Evolutionary conservation across 2,888 invertebrate species (phyloP).

Genomic region (Lasioglossum villosulum): DNA sequence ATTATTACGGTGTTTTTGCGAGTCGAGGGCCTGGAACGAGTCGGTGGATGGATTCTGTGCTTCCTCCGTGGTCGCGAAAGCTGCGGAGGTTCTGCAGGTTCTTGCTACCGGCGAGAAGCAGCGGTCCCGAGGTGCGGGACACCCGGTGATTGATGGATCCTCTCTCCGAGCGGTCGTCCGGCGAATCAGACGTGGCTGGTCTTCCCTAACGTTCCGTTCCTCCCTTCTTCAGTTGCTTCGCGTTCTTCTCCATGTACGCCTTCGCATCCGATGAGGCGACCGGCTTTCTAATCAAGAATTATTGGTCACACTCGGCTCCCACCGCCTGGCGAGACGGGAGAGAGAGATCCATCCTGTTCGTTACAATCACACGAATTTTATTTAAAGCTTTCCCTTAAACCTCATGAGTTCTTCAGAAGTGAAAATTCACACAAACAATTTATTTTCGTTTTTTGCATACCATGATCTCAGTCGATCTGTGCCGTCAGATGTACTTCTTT

Average conservation of each 20-base stretch:
- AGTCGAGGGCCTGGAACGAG: constrained; percentile 62
- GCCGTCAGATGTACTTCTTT: no score
- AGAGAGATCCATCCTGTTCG: neutral
- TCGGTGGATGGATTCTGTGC: constrained; percentile 67
- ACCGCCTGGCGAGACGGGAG: constrained; percentile 19
- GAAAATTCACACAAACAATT: neutral
- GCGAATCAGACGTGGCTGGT: constrained; percentile 69
- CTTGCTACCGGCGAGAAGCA: constrained; percentile 81
- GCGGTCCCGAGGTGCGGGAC: constrained; percentile 77
- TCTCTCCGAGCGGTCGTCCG: constrained; percentile 78
- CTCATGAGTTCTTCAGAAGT: neutral
- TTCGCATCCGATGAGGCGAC: constrained; percentile 70
- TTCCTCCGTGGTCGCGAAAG: constrained; percentile 75
- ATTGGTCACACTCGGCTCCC: constrained; percentile 76
- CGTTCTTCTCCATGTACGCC: constrained; percentile 63
- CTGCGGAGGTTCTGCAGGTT: constrained; percentile 76
- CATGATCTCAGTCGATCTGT: no score
- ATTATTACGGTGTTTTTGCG: constrained; percentile 74
- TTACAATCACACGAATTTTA: neutral
- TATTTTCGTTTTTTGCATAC: no score
- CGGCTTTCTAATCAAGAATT: constrained; percentile 80
- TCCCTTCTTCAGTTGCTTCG: constrained; percentile 57
- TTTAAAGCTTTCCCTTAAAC: neutral
- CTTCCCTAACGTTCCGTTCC: constrained; percentile 53
- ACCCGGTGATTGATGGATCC: constrained; percentile 82